Percentiles rank a stretch among this genome's conserved stretches.
Evolutionary conservation across 2,797 vertebrate genomes (phyloP).

Genomic region (Clamator glandarius): DNA sequence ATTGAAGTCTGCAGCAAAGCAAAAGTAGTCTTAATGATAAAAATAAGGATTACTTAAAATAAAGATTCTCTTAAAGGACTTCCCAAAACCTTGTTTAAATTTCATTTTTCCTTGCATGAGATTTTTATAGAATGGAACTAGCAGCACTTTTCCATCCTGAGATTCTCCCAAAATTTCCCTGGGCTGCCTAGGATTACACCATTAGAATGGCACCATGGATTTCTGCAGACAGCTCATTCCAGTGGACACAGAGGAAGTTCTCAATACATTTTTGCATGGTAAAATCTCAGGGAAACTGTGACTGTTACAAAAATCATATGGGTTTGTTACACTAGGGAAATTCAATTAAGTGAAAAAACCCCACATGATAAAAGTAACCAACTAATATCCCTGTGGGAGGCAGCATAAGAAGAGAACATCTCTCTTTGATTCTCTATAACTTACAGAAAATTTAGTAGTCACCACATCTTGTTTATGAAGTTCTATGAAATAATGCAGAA

Average conservation of each 20-base stretch:
- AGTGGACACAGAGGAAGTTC: not conserved
- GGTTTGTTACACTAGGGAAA: not conserved
- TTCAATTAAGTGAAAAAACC: not conserved
- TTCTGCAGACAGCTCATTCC: not conserved
- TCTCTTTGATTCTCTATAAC: not conserved
- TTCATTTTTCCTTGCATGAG: not conserved
- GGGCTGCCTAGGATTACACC: not conserved
- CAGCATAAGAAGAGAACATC: not conserved
- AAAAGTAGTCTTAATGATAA: not conserved
- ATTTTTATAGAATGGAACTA: not conserved
- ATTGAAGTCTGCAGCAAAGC: not conserved
- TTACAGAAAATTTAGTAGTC: not conserved
- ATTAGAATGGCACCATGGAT: not conserved
- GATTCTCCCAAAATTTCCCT: not conserved
- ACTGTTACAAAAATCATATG: not conserved
- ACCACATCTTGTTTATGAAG: not conserved
- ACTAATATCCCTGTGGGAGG: not conserved
- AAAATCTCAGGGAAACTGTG: not conserved
- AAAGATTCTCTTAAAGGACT: not conserved
- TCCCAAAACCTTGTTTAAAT: not conserved
- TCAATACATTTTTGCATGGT: not conserved
- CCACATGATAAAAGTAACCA: not conserved
- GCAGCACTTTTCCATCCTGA: not conserved
- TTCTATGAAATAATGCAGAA: not conserved
- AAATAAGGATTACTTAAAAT: not conserved